phyloP scores from a whole-genome alignment of 2,888 invertebrate species.

The Limnephilus lunatus region DNA sequence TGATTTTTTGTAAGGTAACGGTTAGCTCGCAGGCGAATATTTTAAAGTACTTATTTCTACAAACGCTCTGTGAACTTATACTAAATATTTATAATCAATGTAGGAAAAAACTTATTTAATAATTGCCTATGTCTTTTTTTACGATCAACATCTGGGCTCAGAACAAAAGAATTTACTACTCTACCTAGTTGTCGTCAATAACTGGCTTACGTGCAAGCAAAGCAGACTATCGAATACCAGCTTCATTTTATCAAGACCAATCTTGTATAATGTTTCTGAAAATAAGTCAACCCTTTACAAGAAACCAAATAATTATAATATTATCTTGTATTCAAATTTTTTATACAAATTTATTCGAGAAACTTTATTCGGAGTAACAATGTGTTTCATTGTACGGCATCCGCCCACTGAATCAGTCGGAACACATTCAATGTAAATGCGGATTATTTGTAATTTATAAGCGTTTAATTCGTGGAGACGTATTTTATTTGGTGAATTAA shows the following conservation, averaged over 20 bases:
- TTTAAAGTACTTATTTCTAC: too few relatives aligned
- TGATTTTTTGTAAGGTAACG: background rate
- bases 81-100: too few relatives aligned
- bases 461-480: constrained; percentile 63
- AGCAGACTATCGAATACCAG: background rate
- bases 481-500: constrained; percentile 60
- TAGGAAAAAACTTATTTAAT: too few relatives aligned
- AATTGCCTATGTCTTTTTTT: too few relatives aligned
- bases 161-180: background rate
- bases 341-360: constrained; percentile 40
- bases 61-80: too few relatives aligned
- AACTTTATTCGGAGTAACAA: constrained; percentile 30
- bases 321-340: constrained; percentile 22
- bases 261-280: background rate
- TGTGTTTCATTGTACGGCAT: constrained; percentile 54
- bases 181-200: too few relatives aligned
- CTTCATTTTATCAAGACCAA: background rate
- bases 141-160: background rate
- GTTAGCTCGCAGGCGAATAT: background rate
- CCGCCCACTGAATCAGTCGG: constrained; percentile 61
- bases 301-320: background rate
- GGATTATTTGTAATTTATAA: constrained; percentile 61
- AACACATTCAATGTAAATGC: constrained; percentile 62
- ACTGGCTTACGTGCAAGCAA: too few relatives aligned
- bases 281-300: constrained; percentile 6